Percentiles rank a stretch among this genome's conserved stretches.
These are phyloP conservation scores for Drosophila colorata DNA, from an alignment of 2,888 invertebrate genomes.

Conservation along the genomic window DNA sequence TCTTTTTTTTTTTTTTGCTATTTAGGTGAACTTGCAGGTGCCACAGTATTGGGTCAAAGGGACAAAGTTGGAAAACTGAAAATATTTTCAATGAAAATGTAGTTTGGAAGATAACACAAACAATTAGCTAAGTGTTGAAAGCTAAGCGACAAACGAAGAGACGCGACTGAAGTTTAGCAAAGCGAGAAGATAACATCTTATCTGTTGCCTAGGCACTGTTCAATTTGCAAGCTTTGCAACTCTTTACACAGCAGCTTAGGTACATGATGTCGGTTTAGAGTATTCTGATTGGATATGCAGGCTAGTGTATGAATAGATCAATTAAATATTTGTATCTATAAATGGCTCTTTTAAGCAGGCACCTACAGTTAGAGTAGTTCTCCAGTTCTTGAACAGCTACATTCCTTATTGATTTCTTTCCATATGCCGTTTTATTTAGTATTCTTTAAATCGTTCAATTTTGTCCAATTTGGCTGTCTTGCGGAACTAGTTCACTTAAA, in stretches of 20 bases:
- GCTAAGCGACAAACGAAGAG: background rate
- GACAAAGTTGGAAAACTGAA: background rate
- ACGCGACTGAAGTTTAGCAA: background rate
- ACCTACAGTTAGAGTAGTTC: no score
- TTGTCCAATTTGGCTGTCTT: background rate
- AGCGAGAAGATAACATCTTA: background rate
- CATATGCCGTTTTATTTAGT: no score
- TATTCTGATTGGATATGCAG: no score
- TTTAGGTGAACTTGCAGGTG: slow-evolving; percentile 18
- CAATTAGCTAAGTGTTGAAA: background rate
- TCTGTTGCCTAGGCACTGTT: no score
- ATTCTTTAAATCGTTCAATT: background rate
- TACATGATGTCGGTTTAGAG: no score
- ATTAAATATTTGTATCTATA: no score
- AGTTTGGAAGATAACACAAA: background rate
- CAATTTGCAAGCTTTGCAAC: no score
- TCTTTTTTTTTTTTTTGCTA: background rate
- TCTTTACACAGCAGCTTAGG: no score
- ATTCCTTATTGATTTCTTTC: no score
- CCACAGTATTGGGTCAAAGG: background rate
- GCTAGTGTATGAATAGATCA: no score
- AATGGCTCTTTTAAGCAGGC: no score
- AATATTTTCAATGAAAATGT: slow-evolving; percentile 6
- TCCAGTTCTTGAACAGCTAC: no score
- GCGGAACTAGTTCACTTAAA: background rate